Evolutionary conservation across 2,797 vertebrate species (phyloP).

Genomic region (Xerus rutilus): DNA sequence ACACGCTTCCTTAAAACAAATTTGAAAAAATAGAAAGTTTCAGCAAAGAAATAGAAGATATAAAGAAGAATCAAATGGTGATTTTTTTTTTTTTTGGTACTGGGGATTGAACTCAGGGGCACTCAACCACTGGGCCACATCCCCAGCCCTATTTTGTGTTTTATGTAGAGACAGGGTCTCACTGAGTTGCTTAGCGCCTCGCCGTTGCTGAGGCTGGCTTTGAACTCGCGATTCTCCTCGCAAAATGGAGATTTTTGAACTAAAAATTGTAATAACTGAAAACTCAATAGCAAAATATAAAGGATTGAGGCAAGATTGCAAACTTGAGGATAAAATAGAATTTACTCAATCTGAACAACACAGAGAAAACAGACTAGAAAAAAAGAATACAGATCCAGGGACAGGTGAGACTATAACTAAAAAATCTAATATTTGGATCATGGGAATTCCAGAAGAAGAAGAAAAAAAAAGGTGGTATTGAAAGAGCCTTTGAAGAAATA

Average conservation of each 20-base stretch:
- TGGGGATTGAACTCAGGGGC: no score
- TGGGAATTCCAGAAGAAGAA: conserved; percentile 4
- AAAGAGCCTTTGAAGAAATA: conserved; percentile 59
- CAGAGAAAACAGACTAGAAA: conserved; percentile 36
- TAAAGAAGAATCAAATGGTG: conserved; percentile 29
- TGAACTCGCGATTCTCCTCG: no score
- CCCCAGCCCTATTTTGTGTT: no score
- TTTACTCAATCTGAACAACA: conserved; percentile 46
- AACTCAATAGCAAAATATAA: conserved; percentile 11
- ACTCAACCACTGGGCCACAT: no score
- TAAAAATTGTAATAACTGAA: conserved; percentile 29
- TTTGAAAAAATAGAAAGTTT: not conserved
- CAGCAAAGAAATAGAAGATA: conserved; percentile 55
- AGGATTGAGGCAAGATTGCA: not conserved
- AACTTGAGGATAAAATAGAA: conserved; percentile 25
- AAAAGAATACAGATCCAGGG: conserved; percentile 37
- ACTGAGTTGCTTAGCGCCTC: no score
- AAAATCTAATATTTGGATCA: conserved; percentile 10
- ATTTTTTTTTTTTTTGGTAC: not conserved
- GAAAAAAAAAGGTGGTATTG: conserved; percentile 20
- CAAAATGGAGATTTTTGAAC: conserved; percentile 41
- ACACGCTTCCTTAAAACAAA: not conserved
- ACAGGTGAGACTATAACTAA: not conserved
- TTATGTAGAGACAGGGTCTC: no score
- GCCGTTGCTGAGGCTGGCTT: no score